These are phyloP conservation scores for Heliconius ethilla DNA, from an alignment of 2,888 invertebrate species.

Conservation along the genomic window DNA sequence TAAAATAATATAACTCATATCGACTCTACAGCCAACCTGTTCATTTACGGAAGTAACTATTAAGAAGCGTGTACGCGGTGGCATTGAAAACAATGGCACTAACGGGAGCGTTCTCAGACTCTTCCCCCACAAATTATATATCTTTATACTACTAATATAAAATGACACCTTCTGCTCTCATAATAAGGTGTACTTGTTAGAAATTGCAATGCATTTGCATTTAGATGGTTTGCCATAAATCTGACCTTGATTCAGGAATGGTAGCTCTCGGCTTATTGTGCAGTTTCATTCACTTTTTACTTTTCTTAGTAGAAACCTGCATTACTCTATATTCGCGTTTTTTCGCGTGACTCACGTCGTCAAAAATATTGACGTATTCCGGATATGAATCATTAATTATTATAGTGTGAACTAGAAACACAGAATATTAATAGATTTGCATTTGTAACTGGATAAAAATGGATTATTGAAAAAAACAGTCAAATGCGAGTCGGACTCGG, in stretches of 20 bases:
- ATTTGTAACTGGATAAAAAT: not conserved
- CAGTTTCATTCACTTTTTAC: constrained; percentile 75
- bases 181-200: constrained; percentile 7
- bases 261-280: constrained; percentile 69
- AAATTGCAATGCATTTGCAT: constrained; percentile 48
- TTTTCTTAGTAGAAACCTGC: constrained; percentile 36
- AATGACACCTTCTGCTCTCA: constrained; percentile 25
- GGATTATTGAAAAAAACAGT: not conserved
- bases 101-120: constrained; percentile 73
- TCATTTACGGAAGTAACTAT: constrained; percentile 72
- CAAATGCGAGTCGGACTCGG: too few species aligned
- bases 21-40: constrained; percentile 52
- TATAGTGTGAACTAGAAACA: constrained; percentile 32
- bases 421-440: not conserved
- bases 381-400: constrained; percentile 16
- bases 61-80: constrained; percentile 67
- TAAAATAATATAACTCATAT: not conserved
- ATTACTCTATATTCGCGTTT: constrained; percentile 11
- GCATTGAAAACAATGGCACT: constrained; percentile 73
- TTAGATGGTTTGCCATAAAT: constrained; percentile 71
- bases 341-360: constrained; percentile 24
- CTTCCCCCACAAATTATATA: constrained; percentile 48
- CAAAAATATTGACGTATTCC: constrained; percentile 29
- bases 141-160: constrained; percentile 34
- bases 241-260: constrained; percentile 73